phyloP scores from a whole-genome alignment of 2,113 vertebrate genomes.

The Ctenodactylus gundi region DNA sequence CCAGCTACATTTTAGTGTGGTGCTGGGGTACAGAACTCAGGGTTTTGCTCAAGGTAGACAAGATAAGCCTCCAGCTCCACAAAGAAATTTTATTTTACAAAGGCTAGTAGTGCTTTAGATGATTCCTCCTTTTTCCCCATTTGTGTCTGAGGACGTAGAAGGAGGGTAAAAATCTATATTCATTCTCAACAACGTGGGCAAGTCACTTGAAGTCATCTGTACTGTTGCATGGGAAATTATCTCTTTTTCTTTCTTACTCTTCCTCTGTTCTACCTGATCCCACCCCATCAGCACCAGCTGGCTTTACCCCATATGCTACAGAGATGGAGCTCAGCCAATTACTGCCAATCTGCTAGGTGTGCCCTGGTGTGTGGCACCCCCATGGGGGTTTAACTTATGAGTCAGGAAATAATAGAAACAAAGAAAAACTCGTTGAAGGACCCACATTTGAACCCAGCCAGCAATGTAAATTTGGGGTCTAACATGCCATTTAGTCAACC shows the following conservation, averaged over 20 bases:
- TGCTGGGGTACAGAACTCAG: too few relatives aligned
- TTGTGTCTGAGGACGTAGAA: not conserved
- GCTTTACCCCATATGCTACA: not conserved
- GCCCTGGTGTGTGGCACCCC: conserved; percentile 26
- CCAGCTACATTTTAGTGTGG: too few relatives aligned
- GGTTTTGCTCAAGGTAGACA: too few relatives aligned
- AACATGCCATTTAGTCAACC: conserved; percentile 76
- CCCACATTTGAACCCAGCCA: conserved; percentile 58
- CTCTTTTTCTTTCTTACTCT: not conserved
- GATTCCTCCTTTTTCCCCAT: not conserved
- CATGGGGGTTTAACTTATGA: conserved; percentile 46
- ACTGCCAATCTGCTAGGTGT: not conserved
- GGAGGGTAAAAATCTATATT: not conserved
- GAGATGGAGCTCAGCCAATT: conserved; percentile 19
- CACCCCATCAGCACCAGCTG: conserved; percentile 28
- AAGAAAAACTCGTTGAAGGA: conserved; percentile 47
- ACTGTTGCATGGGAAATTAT: not conserved
- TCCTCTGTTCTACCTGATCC: not conserved
- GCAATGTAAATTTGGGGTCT: conserved; percentile 74
- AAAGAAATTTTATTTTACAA: too few relatives aligned
- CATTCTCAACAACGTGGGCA: not conserved
- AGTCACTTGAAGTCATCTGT: not conserved
- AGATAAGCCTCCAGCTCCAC: too few relatives aligned
- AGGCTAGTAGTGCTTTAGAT: not conserved
- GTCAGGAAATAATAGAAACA: conserved; percentile 30